Percentiles rank a stretch among this genome's conserved stretches.
Conservation (phyloP, 2,888 invertebrate genomes). For the Melieria crassipennis region DNA sequence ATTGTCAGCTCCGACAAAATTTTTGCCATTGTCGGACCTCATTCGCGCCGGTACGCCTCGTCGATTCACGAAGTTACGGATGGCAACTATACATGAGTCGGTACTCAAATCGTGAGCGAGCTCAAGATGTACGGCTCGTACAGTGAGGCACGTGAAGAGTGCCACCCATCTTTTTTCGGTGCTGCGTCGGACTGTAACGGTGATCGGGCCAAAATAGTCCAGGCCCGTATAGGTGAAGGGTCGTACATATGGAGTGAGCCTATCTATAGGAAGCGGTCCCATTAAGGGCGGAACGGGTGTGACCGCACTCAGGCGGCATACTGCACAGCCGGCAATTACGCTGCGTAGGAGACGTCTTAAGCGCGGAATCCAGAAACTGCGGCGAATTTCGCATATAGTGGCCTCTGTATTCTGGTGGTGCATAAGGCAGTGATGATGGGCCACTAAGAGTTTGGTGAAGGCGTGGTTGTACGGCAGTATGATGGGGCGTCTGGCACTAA, state of each 20-base stretch:
- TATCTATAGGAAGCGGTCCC: slow-evolving; percentile 32
- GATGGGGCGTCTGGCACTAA: slow-evolving; percentile 27
- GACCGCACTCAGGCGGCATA: slow-evolving; percentile 27
- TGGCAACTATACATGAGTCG: slow-evolving; percentile 11
- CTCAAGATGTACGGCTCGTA: slow-evolving; percentile 37
- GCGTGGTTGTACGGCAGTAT: slow-evolving; percentile 36
- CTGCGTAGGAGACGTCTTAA: slow-evolving; percentile 29
- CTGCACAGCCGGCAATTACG: slow-evolving; percentile 24
- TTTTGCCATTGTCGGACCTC: slow-evolving; percentile 12
- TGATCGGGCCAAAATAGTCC: slow-evolving; percentile 35
- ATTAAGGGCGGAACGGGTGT: slow-evolving; percentile 38
- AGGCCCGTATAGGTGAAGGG: slow-evolving; percentile 23
- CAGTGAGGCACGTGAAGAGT: slow-evolving; percentile 40
- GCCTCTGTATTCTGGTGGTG: slow-evolving; percentile 39
- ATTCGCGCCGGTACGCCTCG: slow-evolving; percentile 5
- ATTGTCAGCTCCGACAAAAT: neutral
- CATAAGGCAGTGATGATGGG: slow-evolving; percentile 30
- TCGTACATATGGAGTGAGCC: slow-evolving; percentile 24
- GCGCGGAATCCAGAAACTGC: slow-evolving; percentile 32
- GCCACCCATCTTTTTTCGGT: slow-evolving; percentile 39
- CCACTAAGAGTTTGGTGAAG: slow-evolving; percentile 29
- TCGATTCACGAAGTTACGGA: slow-evolving; percentile 7
- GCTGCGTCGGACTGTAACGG: slow-evolving; percentile 25
- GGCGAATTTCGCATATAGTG: slow-evolving; percentile 33
- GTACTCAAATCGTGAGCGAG: slow-evolving; percentile 18